These are phyloP conservation scores for Empis stercorea DNA, from an alignment of 2,888 invertebrate species.

Conservation along the genomic window DNA sequence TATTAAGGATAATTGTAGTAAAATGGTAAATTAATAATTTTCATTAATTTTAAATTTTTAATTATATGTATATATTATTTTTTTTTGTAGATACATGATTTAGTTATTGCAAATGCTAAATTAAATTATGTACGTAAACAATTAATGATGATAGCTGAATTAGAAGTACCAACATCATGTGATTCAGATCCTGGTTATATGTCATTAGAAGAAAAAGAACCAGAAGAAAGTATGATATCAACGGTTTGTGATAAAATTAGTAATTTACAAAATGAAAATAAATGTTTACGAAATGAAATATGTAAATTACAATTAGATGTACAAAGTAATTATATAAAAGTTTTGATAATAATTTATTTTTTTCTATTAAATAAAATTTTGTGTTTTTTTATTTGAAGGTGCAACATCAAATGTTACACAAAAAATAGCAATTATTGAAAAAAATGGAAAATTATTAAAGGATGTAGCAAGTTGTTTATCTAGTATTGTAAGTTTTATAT, in stretches of 20 bases:
- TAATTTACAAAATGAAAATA: constrained; percentile 5
- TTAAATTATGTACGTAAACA: constrained; percentile 4
- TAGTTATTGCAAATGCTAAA: constrained; percentile 2
- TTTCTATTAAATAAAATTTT: background rate
- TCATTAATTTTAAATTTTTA: no score
- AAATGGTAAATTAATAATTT: no score
- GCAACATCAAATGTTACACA: background rate
- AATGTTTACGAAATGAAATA: constrained; percentile 2
- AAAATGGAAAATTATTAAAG: constrained; percentile 3
- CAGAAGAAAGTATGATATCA: constrained; percentile 5
- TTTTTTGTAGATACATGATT: constrained; percentile 3
- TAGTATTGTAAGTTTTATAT: constrained; percentile 5
- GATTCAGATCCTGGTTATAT: constrained; percentile 5
- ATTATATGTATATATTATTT: background rate
- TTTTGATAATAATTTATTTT: no score
- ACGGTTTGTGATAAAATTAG: constrained; percentile 1
- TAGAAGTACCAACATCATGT: background rate
- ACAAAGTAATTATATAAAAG: no score
- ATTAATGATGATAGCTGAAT: constrained; percentile 1
- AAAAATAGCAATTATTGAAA: background rate
- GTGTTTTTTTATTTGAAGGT: background rate
- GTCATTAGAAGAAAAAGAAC: constrained; percentile 8
- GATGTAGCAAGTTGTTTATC: constrained; percentile 6
- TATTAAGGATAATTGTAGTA: no score
- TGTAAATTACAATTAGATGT: constrained; percentile 3